Evolutionary conservation across 2,797 vertebrate species (phyloP).

Genomic region (Chaunax sp.): DNA sequence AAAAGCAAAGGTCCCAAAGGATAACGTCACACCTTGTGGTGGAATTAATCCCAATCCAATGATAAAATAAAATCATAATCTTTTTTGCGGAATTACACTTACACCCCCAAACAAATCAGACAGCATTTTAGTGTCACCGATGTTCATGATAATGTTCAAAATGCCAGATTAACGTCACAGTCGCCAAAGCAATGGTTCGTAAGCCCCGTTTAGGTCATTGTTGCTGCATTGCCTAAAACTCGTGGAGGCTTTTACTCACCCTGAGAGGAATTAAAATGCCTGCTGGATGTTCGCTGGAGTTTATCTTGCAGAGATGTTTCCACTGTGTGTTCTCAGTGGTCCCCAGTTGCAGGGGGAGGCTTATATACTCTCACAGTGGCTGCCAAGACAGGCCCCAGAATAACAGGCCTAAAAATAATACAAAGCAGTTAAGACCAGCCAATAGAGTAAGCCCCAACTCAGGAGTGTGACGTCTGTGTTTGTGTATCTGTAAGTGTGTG

Average conservation of each 20-base stretch:
- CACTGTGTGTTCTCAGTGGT: slow-evolving; percentile 66
- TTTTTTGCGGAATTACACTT: too few species aligned
- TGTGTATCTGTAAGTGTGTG: slow-evolving; percentile 35
- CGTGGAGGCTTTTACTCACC: slow-evolving; percentile 61
- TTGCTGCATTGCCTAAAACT: slow-evolving; percentile 13
- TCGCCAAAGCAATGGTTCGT: neutral
- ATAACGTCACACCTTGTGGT: neutral
- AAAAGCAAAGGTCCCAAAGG: slow-evolving; percentile 5
- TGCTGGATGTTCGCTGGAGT: slow-evolving; percentile 58
- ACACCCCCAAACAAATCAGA: neutral
- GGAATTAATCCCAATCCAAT: neutral
- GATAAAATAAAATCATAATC: neutral
- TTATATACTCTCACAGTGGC: slow-evolving; percentile 76
- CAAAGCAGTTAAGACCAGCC: slow-evolving; percentile 83
- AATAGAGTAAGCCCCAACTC: slow-evolving; percentile 68
- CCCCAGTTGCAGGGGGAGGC: slow-evolving; percentile 55
- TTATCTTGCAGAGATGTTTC: slow-evolving; percentile 66
- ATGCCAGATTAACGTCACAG: neutral
- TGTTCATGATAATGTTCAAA: neutral
- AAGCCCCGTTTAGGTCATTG: neutral
- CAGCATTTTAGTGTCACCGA: neutral
- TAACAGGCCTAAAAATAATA: slow-evolving; percentile 87
- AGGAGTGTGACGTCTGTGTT: slow-evolving; percentile 59
- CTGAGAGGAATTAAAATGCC: slow-evolving; percentile 55
- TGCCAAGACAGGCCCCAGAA: slow-evolving; percentile 76